A percentile compares a stretch with the other conserved stretches of the same genome.
phyloP scores from a whole-genome alignment of 2,797 vertebrate genomes.

The Eurystomus glaucurus region DNA sequence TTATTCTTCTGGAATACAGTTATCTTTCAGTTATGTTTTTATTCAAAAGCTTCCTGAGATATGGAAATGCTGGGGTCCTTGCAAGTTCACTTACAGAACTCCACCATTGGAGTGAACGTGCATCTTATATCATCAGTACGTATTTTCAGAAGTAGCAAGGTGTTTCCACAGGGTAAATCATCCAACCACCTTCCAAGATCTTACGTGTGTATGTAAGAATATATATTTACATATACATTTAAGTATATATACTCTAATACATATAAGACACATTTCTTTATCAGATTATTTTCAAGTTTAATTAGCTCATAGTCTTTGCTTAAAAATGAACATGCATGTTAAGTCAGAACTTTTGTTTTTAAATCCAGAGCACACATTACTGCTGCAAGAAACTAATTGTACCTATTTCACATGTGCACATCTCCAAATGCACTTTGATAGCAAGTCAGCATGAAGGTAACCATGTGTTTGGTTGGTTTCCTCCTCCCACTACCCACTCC shows the following conservation, averaged over 20 bases:
- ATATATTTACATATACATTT: not conserved
- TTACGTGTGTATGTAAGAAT: not conserved
- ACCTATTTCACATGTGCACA: not conserved
- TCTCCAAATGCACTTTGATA: not conserved
- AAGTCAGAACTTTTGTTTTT: not conserved
- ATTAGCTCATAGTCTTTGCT: not conserved
- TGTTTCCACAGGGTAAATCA: not conserved
- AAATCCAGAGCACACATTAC: not conserved
- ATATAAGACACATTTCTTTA: not conserved
- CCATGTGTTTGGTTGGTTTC: not conserved
- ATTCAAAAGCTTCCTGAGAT: not conserved
- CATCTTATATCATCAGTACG: not conserved
- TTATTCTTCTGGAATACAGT: not conserved
- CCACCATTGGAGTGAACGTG: rapidly evolving
- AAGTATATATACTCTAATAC: not conserved
- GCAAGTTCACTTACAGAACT: not conserved
- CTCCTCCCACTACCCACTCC: rapidly evolving
- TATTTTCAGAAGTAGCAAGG: not conserved
- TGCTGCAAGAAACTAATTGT: not conserved
- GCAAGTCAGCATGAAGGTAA: not conserved
- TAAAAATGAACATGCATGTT: not conserved
- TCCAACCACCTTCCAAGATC: not conserved
- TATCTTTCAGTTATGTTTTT: not conserved
- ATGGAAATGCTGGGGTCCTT: not conserved
- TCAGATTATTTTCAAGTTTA: not conserved